Evolutionary conservation across 53 echinoderm and acorn worm species (phyloP), one percentile per base, ranked within the genome.

Genomic region (Pentamera pediparva): DNA sequence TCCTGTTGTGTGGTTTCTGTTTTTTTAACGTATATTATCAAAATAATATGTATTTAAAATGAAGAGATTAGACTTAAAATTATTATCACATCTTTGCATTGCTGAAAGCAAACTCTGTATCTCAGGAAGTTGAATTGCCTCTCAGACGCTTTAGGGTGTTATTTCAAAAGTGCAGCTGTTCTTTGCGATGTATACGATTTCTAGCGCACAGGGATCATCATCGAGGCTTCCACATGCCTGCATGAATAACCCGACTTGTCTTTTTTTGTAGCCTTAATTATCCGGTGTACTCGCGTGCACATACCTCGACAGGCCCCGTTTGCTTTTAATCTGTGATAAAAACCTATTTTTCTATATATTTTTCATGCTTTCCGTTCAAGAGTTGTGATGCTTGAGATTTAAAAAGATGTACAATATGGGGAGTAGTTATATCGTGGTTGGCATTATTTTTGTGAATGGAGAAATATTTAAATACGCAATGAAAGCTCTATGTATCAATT

Each of bases 101-200:
- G 67, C 67, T 67, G 21, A 67, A 67, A 67, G 67, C 67, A 67
- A 67, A 39, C 18, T 39, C 67, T 43, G 28, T n/a, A n/a, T 67
- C 67, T 67, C 67, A 67, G 67, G 67, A 67, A 67, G 67, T 40
- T 67, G 45, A 67, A 67, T 67, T 67, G 67, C 45, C 67, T 67
- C 40, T 67, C 45, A 67, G 41, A 43, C 40, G 67, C 67, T 67
- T 43, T 67, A 67, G 45, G 67, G 67, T 67, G 67, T 67, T 40
- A 47, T 67, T 43, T 67, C 45, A 43, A 40, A 39, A 67, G 28
- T 43, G 67, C 67, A 67, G 67, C 67, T 67, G 67, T 67, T 67
- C 15, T 43, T 39, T 67, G 67, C 67, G 45, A 67, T 67, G 40
- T 67, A 67, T 67, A 67, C 67, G 18, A 39, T 67, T 67, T 43